Evolutionary conservation across 1,140 invertebrate species (phyloP), one percentile per base, ranked within the genome.

Genomic region (Papilio aristodemus): DNA sequence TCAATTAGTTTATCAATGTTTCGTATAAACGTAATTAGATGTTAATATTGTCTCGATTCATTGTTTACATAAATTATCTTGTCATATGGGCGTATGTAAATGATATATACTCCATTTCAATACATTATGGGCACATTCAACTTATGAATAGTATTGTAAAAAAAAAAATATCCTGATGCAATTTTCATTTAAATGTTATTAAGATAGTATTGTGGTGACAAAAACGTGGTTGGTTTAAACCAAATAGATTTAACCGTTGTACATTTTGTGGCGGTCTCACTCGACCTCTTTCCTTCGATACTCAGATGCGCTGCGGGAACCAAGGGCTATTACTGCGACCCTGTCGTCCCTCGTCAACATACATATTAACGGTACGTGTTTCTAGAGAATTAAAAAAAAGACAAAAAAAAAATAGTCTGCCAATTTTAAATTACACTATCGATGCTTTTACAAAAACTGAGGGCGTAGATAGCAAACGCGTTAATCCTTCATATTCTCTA

Each of bases 321-420:
- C 73, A 81, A 84, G 83, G 67, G 83, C 78, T 83, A 78, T 84
- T 81, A 80, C 77, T 77, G 73, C 78, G 85, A 87, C 83, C 81
- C 70, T 54, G 38, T 22, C 60, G 60, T 25, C 22, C 64, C 68
- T 66, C 60, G 66, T 77, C 76, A 71, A 75, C 78, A 22, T 25
- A 11, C 77, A 83, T 79, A 85, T 85, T 74, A 77, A 73, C 72
- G 76, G 73, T 74, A 77, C 68, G n/a, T 25, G 19, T 22, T 6
- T 32, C 19, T 22, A 25, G 46, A 54, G 11, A 22, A 25, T 54
- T 54, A 54, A 22, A 54, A 54, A 54, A 46, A 54, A 54, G 22
- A 17, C 3, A 19, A 0, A 46, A 46, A 43, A 54, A 22, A 54
- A n/a, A 32, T 6, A 32, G 27, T 32, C 2, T 32, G 6, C 27